A percentile compares a stretch with the other conserved stretches of the same genome.
These are phyloP conservation scores for Heteronetta atricapilla DNA, from an alignment of 2,113 vertebrate genomes.

Conservation along the genomic window DNA sequence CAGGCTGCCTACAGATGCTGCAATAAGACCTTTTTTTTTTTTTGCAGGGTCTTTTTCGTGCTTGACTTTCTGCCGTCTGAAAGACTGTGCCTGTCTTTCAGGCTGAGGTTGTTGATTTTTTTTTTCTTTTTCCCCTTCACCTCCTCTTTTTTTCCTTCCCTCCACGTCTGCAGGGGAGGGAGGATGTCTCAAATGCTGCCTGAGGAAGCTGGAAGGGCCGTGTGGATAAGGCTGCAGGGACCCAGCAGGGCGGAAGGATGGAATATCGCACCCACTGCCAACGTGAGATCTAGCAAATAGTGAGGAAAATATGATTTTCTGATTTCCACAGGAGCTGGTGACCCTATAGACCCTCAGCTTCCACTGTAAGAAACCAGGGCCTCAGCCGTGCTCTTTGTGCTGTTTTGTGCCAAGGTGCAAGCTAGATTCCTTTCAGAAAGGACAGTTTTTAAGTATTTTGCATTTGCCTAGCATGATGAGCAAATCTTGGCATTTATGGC, in stretches of 20 bases:
- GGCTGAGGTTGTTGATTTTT: neutral
- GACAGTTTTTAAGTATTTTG: no score
- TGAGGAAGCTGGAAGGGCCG: neutral
- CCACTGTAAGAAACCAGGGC: neutral
- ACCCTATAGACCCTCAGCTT: neutral
- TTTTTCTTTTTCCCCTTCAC: neutral
- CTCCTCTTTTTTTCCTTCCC: neutral
- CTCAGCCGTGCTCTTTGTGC: neutral
- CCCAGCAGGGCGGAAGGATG: neutral
- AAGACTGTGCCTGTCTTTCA: neutral
- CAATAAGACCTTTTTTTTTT: slow-evolving; percentile 63
- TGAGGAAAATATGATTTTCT: neutral
- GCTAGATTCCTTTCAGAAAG: fast-evolving
- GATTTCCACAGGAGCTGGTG: neutral
- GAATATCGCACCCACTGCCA: neutral
- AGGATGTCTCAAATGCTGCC: neutral
- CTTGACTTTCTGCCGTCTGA: slow-evolving; percentile 51
- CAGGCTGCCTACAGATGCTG: slow-evolving; percentile 52
- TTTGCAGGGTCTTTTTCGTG: slow-evolving; percentile 31
- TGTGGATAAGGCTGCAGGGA: neutral
- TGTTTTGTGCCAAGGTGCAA: neutral
- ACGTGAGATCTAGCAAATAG: neutral
- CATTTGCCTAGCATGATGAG: neutral
- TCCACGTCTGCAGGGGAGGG: neutral
- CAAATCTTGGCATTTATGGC: fast-evolving